Evolutionary conservation across 2,888 invertebrate genomes (phyloP).

Genomic region (Keiferia lycopersicella): DNA sequence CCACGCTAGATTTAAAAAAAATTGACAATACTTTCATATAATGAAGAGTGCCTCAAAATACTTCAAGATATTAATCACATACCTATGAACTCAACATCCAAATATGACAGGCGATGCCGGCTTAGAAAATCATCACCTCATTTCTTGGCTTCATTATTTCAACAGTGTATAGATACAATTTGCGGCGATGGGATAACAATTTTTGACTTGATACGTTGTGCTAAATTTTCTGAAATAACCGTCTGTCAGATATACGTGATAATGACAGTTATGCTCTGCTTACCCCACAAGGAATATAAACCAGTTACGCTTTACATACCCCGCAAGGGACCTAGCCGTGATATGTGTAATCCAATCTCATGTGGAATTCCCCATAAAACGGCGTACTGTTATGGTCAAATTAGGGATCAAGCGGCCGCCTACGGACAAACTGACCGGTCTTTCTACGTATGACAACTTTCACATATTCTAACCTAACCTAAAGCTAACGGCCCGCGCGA

Average conservation of each 20-base stretch:
- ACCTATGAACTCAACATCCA: too few relatives aligned
- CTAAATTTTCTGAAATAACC: too few relatives aligned
- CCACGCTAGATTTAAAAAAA: too few relatives aligned
- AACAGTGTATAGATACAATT: too few relatives aligned
- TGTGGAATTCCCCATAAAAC: neutral
- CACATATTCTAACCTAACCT: slow-evolving; percentile 39
- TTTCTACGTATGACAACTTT: slow-evolving; percentile 37
- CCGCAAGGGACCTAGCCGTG: neutral
- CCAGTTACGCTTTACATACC: neutral
- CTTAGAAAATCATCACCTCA: too few relatives aligned
- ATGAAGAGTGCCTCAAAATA: too few relatives aligned
- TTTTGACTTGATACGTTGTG: too few relatives aligned
- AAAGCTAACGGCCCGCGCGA: slow-evolving; percentile 40
- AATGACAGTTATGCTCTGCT: neutral
- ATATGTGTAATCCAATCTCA: neutral
- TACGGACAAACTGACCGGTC: slow-evolving; percentile 15
- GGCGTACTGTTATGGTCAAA: neutral
- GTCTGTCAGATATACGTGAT: neutral
- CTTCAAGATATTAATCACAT: too few relatives aligned
- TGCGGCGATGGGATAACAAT: too few relatives aligned
- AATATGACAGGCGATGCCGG: too few relatives aligned
- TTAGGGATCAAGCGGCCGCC: neutral
- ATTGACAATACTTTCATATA: too few relatives aligned
- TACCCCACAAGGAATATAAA: neutral
- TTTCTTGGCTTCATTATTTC: too few relatives aligned